Evolutionary conservation across 2,888 invertebrate species (phyloP), one percentile per base, ranked within the genome.

Genomic region (Drosophila macrospina): DNA sequence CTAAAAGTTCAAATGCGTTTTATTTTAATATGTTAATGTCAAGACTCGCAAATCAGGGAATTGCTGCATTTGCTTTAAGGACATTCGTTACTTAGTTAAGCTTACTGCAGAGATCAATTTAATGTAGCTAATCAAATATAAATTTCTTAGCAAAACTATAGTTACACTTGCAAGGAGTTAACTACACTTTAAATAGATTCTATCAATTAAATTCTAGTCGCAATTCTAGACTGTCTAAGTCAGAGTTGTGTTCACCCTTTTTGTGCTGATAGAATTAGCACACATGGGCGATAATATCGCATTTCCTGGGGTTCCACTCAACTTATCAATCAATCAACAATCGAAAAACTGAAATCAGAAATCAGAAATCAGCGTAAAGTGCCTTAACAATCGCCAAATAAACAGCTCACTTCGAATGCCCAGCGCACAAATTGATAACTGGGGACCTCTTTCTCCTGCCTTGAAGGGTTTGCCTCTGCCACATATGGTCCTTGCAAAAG

Each of bases 331-430:
- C 68, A 50, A 54, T 76, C 63, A 67, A 36, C 30, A 54, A 50
- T 45, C 37, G 44, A 16, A 28, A 67, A 71, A 52, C 56, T 44
- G 47, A 44, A 52, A 75, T 54, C 57, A 41, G 20, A 52, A 52
- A 41, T 44, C 44, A 30, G 44, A 70, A 65, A 74, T 74, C 59
- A 70, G 44, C 55, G 41, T 60, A 41, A 78, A 75, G 63, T 78
- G 78, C 59, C 56, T 41, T 42, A 56, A 50, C 79, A 74, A 78
- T 74, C 51, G 47, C 24, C 77, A 56, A 76, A 80, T 77, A 77
- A 77, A 77, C 77, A 77, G 64, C 67, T 77, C 80, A 80, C 76
- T 74, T 37, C 10, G 34, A 39, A 28, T 52, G 37, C 20, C 7
- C 48, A 34, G 16, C 32, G 20, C 20, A 50, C 74, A 69, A 75